Percentiles rank a stretch among this genome's conserved stretches.
Conservation (phyloP, 1,140 invertebrate species). For the Apocrypta bakeri region DNA sequence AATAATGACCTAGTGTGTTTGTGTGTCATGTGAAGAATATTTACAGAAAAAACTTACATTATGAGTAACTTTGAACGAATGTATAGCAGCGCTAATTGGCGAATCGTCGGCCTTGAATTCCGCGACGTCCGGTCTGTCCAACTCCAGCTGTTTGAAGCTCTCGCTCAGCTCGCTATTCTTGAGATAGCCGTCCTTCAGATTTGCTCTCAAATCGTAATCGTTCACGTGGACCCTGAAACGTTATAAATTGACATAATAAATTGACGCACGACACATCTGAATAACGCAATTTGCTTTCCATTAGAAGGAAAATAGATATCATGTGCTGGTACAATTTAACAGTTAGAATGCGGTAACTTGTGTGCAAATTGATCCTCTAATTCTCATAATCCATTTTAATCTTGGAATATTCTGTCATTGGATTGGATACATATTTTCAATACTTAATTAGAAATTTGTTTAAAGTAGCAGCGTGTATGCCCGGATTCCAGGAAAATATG, state of each 20-base stretch:
- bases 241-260: slow-evolving; percentile 14
- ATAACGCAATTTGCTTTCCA: not conserved
- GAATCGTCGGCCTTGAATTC: slow-evolving; percentile 80
- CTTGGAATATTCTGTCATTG: not conserved
- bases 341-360: not conserved
- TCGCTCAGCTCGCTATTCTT: slow-evolving; percentile 78
- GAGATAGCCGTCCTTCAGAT: slow-evolving; percentile 65
- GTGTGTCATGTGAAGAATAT: too few relatives aligned
- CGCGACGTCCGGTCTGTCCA: slow-evolving; percentile 77
- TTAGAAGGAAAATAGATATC: not conserved
- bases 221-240: slow-evolving; percentile 44
- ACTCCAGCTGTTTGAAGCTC: slow-evolving; percentile 80
- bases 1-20: too few relatives aligned
- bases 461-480: too few relatives aligned
- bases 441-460: too few relatives aligned
- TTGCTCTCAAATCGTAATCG: slow-evolving; percentile 61
- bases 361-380: not conserved
- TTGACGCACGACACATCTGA: not conserved
- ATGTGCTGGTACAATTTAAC: not conserved
- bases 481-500: too few relatives aligned
- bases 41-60: slow-evolving; percentile 70
- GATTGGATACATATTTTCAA: too few relatives aligned
- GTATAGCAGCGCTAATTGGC: slow-evolving; percentile 77
- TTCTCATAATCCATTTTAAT: too few relatives aligned
- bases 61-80: slow-evolving; percentile 80